Percentiles rank a stretch among this genome's conserved stretches.
phyloP scores from a whole-genome alignment of 2,888 invertebrate genomes.

The Zhuqinia jingwanae region DNA sequence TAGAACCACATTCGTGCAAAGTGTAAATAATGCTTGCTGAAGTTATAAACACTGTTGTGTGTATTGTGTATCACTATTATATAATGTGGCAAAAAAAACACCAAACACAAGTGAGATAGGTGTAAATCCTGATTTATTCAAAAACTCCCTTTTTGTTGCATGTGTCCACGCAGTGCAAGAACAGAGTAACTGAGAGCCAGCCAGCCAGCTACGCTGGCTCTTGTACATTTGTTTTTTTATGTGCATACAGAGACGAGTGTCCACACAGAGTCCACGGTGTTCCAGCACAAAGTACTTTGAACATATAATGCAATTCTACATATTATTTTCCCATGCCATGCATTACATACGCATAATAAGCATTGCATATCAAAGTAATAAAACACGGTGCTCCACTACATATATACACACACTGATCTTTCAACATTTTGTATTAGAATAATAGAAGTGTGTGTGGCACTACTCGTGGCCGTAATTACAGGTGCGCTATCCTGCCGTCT shows the following conservation, averaged over 20 bases:
- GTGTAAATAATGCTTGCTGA: background rate
- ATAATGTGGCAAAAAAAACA: background rate
- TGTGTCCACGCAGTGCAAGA: background rate
- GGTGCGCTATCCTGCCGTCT: background rate
- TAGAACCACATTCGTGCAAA: background rate
- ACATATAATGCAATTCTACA: background rate
- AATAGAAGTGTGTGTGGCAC: too few relatives aligned
- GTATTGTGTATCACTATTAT: too few relatives aligned
- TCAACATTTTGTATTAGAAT: too few relatives aligned
- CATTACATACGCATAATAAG: background rate
- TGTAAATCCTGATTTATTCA: conserved; percentile 1
- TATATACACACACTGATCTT: too few relatives aligned
- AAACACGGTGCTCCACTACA: too few relatives aligned
- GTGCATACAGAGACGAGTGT: background rate
- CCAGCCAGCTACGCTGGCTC: too few relatives aligned
- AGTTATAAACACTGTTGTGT: too few relatives aligned
- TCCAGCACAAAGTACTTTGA: background rate
- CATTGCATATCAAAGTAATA: too few relatives aligned
- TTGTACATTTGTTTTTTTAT: too few relatives aligned
- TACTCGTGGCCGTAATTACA: conserved; percentile 12
- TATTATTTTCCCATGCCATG: background rate
- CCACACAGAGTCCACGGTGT: too few relatives aligned
- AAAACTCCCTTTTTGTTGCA: background rate
- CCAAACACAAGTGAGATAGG: background rate
- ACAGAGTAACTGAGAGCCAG: too few relatives aligned